Evolutionary conservation across 2,888 invertebrate species (phyloP).

Genomic region (Amiota communis): DNA sequence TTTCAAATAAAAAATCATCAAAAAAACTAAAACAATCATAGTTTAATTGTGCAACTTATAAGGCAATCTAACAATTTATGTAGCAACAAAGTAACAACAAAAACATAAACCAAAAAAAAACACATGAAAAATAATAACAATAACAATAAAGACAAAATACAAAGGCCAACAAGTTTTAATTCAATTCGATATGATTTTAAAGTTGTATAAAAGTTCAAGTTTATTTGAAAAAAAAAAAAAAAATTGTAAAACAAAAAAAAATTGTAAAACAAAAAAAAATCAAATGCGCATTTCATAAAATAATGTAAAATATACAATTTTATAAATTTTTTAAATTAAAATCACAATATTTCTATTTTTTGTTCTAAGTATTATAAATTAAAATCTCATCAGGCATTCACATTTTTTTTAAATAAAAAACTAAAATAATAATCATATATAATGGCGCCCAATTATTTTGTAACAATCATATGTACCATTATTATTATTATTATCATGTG

Average conservation of each 20-base stretch:
- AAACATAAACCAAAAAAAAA: too few species aligned
- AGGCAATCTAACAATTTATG: too few species aligned
- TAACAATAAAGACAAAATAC: neutral
- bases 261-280: too few species aligned
- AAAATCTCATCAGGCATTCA: too few species aligned
- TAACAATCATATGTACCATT: neutral
- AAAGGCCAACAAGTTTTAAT: conserved; percentile 18
- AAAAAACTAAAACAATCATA: too few species aligned
- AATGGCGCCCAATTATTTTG: conserved; percentile 28
- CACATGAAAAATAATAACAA: neutral
- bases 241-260: too few species aligned
- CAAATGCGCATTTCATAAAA: neutral
- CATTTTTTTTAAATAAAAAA: neutral
- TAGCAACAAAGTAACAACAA: neutral
- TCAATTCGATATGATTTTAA: neutral
- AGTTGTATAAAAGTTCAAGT: conserved; percentile 2
- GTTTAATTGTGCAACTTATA: conserved; percentile 7
- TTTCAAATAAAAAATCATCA: conserved; percentile 3
- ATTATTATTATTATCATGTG: neutral
- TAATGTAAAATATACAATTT: neutral
- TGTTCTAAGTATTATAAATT: too few species aligned
- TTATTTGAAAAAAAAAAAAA: conserved; percentile 9
- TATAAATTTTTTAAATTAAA: neutral
- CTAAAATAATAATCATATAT: conserved; percentile 7
- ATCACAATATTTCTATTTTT: neutral